Evolutionary conservation across 2,888 invertebrate species (phyloP).

Genomic region (Lacanobia oleracea): DNA sequence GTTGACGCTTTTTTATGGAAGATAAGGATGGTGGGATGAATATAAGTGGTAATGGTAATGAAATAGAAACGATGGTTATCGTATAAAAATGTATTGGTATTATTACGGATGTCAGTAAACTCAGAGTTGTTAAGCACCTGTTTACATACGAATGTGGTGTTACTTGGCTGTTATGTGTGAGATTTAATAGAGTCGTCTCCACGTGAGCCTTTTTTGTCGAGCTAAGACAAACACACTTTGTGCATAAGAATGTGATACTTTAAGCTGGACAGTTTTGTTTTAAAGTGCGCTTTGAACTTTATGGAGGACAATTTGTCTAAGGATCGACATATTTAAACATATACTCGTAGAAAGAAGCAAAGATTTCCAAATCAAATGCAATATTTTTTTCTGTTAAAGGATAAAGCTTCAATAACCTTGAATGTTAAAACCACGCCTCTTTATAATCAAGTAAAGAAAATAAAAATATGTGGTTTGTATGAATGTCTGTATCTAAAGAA

Average conservation of each 20-base stretch:
- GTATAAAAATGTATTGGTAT: slow-evolving; percentile 68
- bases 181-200: slow-evolving; percentile 85
- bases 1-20: slow-evolving; percentile 53
- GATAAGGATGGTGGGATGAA: fast-evolving
- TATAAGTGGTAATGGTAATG: slow-evolving; percentile 63
- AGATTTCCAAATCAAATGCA: background rate
- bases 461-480: background rate
- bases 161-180: slow-evolving; percentile 76
- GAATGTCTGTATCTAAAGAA: background rate
- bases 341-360: background rate
- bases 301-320: slow-evolving; percentile 7
- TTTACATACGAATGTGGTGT: slow-evolving; percentile 84
- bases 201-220: slow-evolving; percentile 79
- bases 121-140: slow-evolving; percentile 84
- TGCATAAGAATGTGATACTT: slow-evolving; percentile 74
- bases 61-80: slow-evolving; percentile 27
- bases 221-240: slow-evolving; percentile 73
- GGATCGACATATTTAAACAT: background rate
- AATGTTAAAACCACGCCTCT: slow-evolving; percentile 18
- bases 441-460: background rate
- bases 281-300: slow-evolving; percentile 44
- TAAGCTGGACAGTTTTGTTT: slow-evolving; percentile 45
- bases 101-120: slow-evolving; percentile 86
- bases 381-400: slow-evolving; percentile 15
- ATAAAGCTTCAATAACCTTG: slow-evolving; percentile 17